Evolutionary conservation across 2,888 invertebrate genomes (phyloP).

Genomic region (Epistrophe grossulariae): DNA sequence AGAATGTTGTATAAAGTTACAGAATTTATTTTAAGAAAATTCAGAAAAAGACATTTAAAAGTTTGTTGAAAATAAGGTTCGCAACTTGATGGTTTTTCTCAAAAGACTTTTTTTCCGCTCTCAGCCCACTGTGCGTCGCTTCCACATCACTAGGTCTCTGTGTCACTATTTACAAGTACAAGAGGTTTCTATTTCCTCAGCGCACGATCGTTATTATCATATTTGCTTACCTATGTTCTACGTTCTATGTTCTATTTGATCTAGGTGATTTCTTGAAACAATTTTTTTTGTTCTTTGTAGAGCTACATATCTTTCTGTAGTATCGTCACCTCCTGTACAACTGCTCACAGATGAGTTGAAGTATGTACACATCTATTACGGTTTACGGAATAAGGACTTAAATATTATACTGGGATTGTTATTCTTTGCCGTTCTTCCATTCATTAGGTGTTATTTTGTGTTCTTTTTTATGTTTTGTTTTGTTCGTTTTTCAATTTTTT

Average conservation of each 20-base stretch:
- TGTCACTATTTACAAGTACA: slow-evolving; percentile 20
- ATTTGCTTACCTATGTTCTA: slow-evolving; percentile 14
- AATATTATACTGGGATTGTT: slow-evolving; percentile 23
- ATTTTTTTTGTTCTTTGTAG: background rate
- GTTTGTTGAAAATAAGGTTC: too few relatives aligned
- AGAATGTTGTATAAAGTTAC: too few relatives aligned
- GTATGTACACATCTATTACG: slow-evolving; percentile 58
- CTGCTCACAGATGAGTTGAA: slow-evolving; percentile 36
- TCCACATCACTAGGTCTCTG: slow-evolving; percentile 44
- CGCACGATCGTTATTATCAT: slow-evolving; percentile 61
- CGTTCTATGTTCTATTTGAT: slow-evolving; percentile 47
- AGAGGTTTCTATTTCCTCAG: slow-evolving; percentile 28
- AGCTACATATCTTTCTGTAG: slow-evolving; percentile 1
- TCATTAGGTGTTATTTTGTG: slow-evolving; percentile 41
- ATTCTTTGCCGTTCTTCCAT: slow-evolving; percentile 56
- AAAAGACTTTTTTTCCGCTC: too few relatives aligned
- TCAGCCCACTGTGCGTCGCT: too few relatives aligned
- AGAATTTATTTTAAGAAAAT: too few relatives aligned
- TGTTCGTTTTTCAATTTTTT: slow-evolving; percentile 29
- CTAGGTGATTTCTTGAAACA: slow-evolving; percentile 48
- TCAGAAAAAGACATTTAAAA: too few relatives aligned
- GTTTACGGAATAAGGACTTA: slow-evolving; percentile 70
- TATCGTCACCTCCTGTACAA: slow-evolving; percentile 20
- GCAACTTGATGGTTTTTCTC: too few relatives aligned
- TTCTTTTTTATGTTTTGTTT: slow-evolving; percentile 18